Conservation (phyloP, 37 sponge, comb jelly and placozoan genomes). For the Cladorhizidae sp. region DNA sequence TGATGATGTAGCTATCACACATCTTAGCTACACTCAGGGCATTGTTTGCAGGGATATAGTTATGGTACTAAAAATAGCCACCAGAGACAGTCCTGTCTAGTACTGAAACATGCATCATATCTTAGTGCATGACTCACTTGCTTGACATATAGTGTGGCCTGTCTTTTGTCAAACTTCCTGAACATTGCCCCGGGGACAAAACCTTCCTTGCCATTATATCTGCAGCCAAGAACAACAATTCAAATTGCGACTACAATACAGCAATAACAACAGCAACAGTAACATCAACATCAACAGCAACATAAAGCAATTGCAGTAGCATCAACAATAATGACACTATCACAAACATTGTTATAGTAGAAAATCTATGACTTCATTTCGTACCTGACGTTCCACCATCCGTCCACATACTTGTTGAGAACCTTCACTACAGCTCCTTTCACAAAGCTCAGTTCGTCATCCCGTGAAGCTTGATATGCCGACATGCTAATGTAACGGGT, state of each 20-base stretch:
- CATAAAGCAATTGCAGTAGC: no score
- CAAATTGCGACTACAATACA: no score
- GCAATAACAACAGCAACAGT: no score
- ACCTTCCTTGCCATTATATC: constrained; percentile 67
- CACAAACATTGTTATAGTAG: no score
- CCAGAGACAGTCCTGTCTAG: no score
- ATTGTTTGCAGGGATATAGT: no score
- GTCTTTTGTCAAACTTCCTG: constrained; percentile 52
- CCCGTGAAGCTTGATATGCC: constrained; percentile 51
- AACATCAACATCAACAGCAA: no score
- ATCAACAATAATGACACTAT: no score
- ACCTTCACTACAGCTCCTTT: constrained; percentile 57
- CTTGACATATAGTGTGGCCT: constrained; percentile 58
- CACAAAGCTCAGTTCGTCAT: constrained; percentile 66
- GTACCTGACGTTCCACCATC: constrained; percentile 69
- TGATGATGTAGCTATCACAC: no score
- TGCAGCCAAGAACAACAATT: not conserved
- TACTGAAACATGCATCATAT: no score
- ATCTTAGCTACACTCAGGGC: no score
- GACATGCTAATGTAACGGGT: constrained; percentile 60
- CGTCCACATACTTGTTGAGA: constrained; percentile 57
- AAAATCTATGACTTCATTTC: not conserved
- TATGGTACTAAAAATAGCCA: no score
- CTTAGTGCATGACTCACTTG: constrained; percentile 39
- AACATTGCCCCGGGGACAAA: constrained; percentile 52